Conservation (phyloP, 2,888 invertebrate species). For the Strigamia crassipes region DNA sequence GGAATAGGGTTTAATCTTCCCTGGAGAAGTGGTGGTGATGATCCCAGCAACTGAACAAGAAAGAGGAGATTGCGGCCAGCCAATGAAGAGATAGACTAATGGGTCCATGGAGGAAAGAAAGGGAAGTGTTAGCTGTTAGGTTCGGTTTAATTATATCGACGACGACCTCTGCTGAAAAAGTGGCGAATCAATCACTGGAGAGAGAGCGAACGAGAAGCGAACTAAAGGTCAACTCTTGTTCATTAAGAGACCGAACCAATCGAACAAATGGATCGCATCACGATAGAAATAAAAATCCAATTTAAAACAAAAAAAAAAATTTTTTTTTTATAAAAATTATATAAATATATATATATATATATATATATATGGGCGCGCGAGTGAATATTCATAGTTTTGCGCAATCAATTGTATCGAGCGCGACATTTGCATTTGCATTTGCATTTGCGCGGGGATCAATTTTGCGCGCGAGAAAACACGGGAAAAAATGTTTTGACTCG, state of each 20-base stretch:
- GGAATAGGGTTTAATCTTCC: neutral
- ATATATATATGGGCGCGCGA: too few species aligned
- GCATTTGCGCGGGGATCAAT: neutral
- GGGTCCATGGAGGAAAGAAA: neutral
- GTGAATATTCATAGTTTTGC: too few species aligned
- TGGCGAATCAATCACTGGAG: neutral
- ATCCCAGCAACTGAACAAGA: neutral
- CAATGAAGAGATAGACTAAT: neutral
- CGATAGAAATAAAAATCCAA: neutral
- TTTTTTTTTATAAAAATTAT: too few species aligned
- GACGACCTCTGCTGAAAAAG: neutral
- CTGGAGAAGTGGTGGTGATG: neutral
- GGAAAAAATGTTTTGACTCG: neutral
- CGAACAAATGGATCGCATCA: neutral
- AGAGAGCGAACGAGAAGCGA: neutral
- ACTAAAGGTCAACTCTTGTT: slow-evolving; percentile 7
- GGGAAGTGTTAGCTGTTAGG: neutral
- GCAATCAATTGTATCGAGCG: neutral
- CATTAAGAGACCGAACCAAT: neutral
- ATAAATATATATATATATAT: too few species aligned
- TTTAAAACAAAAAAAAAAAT: neutral
- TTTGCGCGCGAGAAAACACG: neutral
- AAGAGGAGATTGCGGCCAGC: neutral
- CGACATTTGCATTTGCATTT: neutral
- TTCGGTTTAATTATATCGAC: slow-evolving; percentile 8